Base-by-base conservation (phyloP, 2,888 invertebrate genomes). In the Dicranocentrus wangi region DNA sequence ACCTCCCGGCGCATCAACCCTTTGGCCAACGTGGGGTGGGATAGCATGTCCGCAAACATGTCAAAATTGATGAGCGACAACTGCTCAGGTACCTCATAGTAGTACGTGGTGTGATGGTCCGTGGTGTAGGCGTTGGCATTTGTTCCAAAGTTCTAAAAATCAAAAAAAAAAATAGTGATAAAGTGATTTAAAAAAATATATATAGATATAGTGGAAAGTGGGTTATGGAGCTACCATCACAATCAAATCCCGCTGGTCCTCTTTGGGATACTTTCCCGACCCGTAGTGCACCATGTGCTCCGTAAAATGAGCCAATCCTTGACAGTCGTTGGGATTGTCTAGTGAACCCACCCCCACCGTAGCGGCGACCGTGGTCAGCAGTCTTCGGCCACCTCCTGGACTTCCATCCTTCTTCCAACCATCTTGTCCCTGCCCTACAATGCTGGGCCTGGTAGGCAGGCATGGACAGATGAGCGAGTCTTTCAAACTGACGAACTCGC, bases 271-370 rank as follows among this genome's bases (percentile, higher is more conserved):
- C 13, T 55, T 66, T 27, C 53, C n/a, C 0, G 72, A 63, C 0
- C 81, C 81, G 51, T 68, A 72, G 51, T 83, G 81, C 1, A 83
- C 77, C 77, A 81, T 77, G 43, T 83, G 83, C 58, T 83, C 83
- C 1, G 65, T 66, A 21, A 83, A 81, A 39, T 83, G 83, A 3
- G 81, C 80, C 8, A 83, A 60, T 1, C 83, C 83, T 0, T 53
- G 10, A 15, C 32, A 25, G 1, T 66, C 47, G 13, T 39, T 7
- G 0, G 83, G 83, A 32, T 77, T 77, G 28, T 81, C 47, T 0
- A 19, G 2, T 3, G 15, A 7, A 0, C 83, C 83, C 13, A 58
- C 63, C 15, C 81, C 60, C 2, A 83, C 71, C 13, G 61, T 61
- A 1, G 70, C 21, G n/a, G 70, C 66, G 8, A 73, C n/a, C n/a